These are phyloP conservation scores for Invenusta paracnida DNA, from an alignment of 2,888 invertebrate genomes.

Conservation along the genomic window DNA sequence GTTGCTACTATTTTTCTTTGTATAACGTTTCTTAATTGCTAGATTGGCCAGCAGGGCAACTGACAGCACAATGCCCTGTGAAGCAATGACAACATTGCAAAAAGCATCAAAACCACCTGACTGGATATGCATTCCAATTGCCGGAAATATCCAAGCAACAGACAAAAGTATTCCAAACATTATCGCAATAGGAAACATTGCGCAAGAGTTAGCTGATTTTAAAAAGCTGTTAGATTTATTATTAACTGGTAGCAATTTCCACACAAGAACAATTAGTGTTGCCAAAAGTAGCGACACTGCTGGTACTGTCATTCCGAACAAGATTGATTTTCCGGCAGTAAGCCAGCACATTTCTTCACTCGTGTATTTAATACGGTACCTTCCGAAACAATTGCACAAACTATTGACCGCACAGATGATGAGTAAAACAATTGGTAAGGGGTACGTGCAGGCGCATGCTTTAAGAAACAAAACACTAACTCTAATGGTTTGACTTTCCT, in stretches of 20 bases:
- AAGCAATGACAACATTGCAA: slow-evolving; percentile 35
- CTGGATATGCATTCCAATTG: slow-evolving; percentile 21
- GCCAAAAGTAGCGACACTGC: not conserved
- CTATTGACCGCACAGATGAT: not conserved
- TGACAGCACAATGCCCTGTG: slow-evolving; percentile 33
- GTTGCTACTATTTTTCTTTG: too few relatives aligned
- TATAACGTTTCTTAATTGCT: too few relatives aligned
- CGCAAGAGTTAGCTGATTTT: not conserved
- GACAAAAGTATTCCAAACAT: slow-evolving; percentile 3
- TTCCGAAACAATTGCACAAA: slow-evolving; percentile 29
- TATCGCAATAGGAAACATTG: not conserved
- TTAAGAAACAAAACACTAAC: not conserved
- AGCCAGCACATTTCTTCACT: slow-evolving; percentile 27
- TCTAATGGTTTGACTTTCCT: not conserved
- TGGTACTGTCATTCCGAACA: slow-evolving; percentile 37
- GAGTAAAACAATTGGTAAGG: not conserved
- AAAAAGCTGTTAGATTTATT: not conserved
- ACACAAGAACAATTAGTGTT: not conserved
- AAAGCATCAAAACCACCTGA: not conserved
- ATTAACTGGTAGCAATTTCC: not conserved
- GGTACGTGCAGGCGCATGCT: not conserved
- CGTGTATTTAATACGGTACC: not conserved
- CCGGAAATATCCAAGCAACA: slow-evolving; percentile 32
- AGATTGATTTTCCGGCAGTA: not conserved
- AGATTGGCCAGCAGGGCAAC: not conserved